Conservation (phyloP, 2,797 vertebrate genomes). For the Lacerta agilis region DNA sequence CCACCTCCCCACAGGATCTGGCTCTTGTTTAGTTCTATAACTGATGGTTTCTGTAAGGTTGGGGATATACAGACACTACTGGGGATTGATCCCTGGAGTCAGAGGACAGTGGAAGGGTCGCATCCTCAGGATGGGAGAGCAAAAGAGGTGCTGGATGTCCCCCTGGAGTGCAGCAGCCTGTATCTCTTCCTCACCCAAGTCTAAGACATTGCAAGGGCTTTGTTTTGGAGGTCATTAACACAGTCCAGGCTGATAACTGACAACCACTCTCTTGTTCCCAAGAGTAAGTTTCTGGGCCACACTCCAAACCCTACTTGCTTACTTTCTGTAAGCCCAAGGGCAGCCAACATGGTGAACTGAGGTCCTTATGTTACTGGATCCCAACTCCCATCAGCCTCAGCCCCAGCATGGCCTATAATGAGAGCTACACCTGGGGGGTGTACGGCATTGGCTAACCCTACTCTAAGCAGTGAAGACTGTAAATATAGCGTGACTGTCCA, state of each 20-base stretch:
- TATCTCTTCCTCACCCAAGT: not conserved
- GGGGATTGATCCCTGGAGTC: not conserved
- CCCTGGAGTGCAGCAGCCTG: not conserved
- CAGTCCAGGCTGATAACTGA: not conserved
- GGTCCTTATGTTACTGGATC: too few relatives aligned
- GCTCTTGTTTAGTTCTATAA: not conserved
- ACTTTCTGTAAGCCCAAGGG: not conserved
- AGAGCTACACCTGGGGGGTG: not conserved
- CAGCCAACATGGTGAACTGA: too few relatives aligned
- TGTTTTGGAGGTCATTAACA: not conserved
- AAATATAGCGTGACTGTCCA: slow-evolving; percentile 26
- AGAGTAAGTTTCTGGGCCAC: not conserved
- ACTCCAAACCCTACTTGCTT: not conserved
- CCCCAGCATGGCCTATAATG: too few relatives aligned
- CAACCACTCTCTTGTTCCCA: not conserved
- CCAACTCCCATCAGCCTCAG: too few relatives aligned
- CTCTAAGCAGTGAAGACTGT: slow-evolving; percentile 15
- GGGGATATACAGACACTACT: not conserved
- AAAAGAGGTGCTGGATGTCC: not conserved
- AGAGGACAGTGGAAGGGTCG: not conserved
- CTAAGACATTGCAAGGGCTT: not conserved
- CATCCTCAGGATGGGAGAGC: not conserved
- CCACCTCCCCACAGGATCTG: not conserved
- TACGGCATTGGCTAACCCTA: not conserved
- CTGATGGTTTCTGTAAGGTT: not conserved